A percentile compares a stretch with the other conserved stretches of the same genome.
These are phyloP conservation scores for Drosophila nigricruria DNA, from an alignment of 2,888 invertebrate species.

Conservation along the genomic window DNA sequence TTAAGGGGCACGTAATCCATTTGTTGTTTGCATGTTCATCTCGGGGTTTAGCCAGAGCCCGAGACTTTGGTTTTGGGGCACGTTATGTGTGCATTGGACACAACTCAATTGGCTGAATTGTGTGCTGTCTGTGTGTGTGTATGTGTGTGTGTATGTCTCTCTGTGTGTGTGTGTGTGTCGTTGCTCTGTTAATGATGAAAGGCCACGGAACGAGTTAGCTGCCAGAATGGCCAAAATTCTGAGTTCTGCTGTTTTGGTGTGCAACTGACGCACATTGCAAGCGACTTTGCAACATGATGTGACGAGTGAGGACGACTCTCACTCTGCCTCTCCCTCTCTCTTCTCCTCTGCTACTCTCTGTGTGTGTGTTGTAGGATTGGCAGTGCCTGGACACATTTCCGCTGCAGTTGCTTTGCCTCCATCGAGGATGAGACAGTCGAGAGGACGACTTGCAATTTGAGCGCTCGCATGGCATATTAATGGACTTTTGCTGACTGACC, in stretches of 20 bases:
- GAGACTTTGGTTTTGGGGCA: constrained; percentile 19
- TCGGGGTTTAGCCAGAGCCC: constrained; percentile 38
- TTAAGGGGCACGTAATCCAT: constrained; percentile 73
- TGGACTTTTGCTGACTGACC: constrained; percentile 57
- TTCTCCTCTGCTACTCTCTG: neutral
- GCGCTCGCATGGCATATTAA: constrained; percentile 77
- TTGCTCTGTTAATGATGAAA: constrained; percentile 69
- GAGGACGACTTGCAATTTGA: constrained; percentile 77
- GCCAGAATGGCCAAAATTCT: constrained; percentile 67
- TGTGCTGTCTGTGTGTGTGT: constrained; percentile 21
- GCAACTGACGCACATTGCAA: constrained; percentile 70
- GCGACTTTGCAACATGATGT: constrained; percentile 48
- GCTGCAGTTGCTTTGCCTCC: constrained; percentile 60
- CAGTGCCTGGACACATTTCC: constrained; percentile 69
- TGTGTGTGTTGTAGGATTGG: constrained; percentile 23
- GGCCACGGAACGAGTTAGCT: constrained; percentile 67
- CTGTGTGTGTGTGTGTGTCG: constrained; percentile 20
- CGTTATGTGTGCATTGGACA: constrained; percentile 62
- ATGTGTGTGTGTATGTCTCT: constrained; percentile 14
- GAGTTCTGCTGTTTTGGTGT: constrained; percentile 47
- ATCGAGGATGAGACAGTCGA: constrained; percentile 52
- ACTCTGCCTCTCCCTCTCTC: neutral
- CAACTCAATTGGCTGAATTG: constrained; percentile 68
- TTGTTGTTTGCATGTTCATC: constrained; percentile 72
- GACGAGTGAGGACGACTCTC: constrained; percentile 27